Percentiles rank a stretch among this genome's conserved stretches.
Conservation (phyloP, 2,797 vertebrate species). For the Enoplosus armatus region DNA sequence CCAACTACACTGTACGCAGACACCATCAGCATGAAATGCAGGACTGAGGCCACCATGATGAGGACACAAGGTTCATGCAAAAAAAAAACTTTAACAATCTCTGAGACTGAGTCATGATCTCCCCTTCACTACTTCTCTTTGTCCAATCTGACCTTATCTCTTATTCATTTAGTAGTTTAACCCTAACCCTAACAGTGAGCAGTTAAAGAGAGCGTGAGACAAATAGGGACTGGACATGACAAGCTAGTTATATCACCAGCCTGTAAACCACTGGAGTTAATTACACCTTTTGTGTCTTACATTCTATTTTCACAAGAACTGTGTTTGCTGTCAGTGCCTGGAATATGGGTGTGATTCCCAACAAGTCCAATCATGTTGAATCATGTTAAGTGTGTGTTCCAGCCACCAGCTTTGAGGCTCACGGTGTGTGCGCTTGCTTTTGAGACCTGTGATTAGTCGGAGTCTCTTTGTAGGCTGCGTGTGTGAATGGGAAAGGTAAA, state of each 20-base stretch:
- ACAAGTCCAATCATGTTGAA: conserved; percentile 59
- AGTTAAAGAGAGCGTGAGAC: conserved; percentile 5
- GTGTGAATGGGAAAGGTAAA: conserved; percentile 3
- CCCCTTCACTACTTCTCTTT: neutral
- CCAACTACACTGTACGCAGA: neutral
- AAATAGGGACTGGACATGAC: conserved; percentile 22
- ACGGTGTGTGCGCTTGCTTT: conserved; percentile 2
- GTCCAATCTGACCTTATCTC: too few species aligned
- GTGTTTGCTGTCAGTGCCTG: conserved; percentile 38
- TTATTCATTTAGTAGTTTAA: too few species aligned
- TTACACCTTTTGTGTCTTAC: conserved; percentile 41
- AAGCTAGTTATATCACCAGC: conserved; percentile 20
- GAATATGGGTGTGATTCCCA: conserved; percentile 65
- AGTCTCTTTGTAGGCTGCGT: neutral
- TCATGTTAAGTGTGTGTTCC: conserved; percentile 33
- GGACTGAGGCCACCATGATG: neutral
- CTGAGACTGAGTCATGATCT: neutral
- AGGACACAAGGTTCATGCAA: too few species aligned
- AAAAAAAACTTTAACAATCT: neutral
- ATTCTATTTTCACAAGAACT: conserved; percentile 50
- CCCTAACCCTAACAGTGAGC: too few species aligned
- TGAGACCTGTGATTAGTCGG: conserved; percentile 3
- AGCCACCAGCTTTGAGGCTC: conserved; percentile 12
- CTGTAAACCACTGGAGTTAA: conserved; percentile 34
- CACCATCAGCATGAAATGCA: neutral